phyloP scores from a whole-genome alignment of 2,888 invertebrate genomes.

The Watsonalla cultraria region DNA sequence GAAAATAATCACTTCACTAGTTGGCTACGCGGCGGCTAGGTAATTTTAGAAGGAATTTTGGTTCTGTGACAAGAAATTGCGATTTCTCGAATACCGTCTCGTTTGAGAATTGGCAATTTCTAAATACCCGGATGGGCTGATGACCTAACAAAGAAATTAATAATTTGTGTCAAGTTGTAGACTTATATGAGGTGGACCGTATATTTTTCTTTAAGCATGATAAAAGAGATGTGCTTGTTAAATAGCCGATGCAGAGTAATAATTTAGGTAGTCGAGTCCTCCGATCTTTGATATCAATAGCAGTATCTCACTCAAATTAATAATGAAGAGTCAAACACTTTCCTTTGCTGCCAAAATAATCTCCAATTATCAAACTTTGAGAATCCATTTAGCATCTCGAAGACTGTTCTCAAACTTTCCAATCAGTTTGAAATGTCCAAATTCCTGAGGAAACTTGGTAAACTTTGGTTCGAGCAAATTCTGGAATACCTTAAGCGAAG shows the following conservation, averaged over 20 bases:
- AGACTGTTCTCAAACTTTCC: neutral
- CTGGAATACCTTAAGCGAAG: neutral
- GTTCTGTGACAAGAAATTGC: neutral
- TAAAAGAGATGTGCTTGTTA: no score
- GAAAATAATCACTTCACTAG: neutral
- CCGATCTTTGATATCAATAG: no score
- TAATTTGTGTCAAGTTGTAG: no score
- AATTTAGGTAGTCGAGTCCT: no score
- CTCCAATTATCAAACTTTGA: neutral
- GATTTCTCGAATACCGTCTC: neutral
- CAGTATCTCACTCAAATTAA: no score
- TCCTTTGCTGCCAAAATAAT: neutral
- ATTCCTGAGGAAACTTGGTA: neutral
- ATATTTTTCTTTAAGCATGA: no score
- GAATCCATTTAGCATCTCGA: neutral
- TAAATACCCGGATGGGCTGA: no score
- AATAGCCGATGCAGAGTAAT: no score
- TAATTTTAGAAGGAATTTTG: neutral
- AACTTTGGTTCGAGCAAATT: neutral
- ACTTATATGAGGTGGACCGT: no score
- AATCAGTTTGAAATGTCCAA: neutral
- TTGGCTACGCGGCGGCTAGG: neutral
- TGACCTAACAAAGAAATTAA: no score
- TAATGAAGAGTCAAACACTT: neutral
- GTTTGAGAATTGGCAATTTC: no score